Conservation (phyloP, 2,888 invertebrate species). For the Ischnura elegans region DNA sequence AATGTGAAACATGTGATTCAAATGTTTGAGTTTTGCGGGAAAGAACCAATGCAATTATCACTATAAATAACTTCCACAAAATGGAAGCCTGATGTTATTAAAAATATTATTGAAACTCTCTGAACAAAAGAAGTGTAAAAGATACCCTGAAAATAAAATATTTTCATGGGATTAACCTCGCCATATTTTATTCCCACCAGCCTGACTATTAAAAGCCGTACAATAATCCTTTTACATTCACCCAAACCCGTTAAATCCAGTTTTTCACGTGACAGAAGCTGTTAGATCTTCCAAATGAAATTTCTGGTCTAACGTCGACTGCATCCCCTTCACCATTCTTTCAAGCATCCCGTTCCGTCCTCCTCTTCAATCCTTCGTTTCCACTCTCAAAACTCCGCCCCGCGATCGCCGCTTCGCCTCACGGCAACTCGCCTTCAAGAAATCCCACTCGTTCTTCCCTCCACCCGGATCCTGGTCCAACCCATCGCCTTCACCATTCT, state of each 20-base stretch:
- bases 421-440: slow-evolving; percentile 52
- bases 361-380: not conserved
- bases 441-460: not conserved
- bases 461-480: not conserved
- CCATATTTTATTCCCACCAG: not conserved
- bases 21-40: no score
- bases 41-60: no score
- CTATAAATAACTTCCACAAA: no score
- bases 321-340: not conserved
- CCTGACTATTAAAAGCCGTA: not conserved
- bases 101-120: no score
- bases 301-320: not conserved
- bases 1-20: no score
- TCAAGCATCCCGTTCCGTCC: not conserved
- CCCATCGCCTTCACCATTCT: not conserved
- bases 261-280: not conserved
- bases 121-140: no score
- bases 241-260: not conserved
- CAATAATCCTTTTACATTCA: not conserved
- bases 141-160: no score
- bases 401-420: not conserved
- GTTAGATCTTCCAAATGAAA: not conserved
- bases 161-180: no score
- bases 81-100: no score
- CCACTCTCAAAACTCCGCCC: not conserved